Conservation (phyloP, 2,888 invertebrate species). For the Ochlodes sylvanus region DNA sequence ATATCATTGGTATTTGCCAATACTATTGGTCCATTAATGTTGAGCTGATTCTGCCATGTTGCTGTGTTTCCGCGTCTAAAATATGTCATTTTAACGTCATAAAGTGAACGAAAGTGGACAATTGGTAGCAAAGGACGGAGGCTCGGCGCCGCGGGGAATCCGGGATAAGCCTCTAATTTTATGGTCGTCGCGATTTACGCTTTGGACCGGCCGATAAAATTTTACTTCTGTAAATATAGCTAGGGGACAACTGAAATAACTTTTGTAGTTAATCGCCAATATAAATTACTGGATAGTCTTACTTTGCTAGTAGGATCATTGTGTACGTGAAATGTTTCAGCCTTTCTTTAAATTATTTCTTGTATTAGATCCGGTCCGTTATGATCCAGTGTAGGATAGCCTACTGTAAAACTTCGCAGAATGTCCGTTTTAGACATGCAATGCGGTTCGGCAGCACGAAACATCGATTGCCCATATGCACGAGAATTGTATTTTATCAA, state of each 20-base stretch:
- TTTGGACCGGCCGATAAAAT: constrained; percentile 49
- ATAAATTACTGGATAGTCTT: constrained; percentile 23
- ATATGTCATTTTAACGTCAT: constrained; percentile 17
- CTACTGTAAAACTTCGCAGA: background rate
- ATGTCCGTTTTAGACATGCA: background rate
- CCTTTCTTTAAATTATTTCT: constrained; percentile 1
- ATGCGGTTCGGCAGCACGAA: constrained; percentile 7
- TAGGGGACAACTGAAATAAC: constrained; percentile 30
- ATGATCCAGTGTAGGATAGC: background rate
- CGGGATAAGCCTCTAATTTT: constrained; percentile 68
- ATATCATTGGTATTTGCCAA: background rate
- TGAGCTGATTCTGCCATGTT: background rate
- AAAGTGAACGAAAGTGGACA: constrained; percentile 25
- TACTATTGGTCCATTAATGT: background rate
- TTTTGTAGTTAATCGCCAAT: constrained; percentile 22
- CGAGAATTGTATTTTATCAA: constrained; percentile 25
- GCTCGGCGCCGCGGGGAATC: constrained; percentile 63
- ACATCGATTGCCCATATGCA: constrained; percentile 9
- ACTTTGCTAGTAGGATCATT: background rate
- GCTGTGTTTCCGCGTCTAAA: background rate
- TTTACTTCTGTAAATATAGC: constrained; percentile 43
- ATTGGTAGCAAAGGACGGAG: constrained; percentile 41
- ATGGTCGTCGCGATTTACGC: constrained; percentile 57
- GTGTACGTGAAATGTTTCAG: constrained; percentile 3
- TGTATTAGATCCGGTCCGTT: background rate